phyloP scores from a whole-genome alignment of 1,140 invertebrate species.

The Diorhabda carinulata region DNA sequence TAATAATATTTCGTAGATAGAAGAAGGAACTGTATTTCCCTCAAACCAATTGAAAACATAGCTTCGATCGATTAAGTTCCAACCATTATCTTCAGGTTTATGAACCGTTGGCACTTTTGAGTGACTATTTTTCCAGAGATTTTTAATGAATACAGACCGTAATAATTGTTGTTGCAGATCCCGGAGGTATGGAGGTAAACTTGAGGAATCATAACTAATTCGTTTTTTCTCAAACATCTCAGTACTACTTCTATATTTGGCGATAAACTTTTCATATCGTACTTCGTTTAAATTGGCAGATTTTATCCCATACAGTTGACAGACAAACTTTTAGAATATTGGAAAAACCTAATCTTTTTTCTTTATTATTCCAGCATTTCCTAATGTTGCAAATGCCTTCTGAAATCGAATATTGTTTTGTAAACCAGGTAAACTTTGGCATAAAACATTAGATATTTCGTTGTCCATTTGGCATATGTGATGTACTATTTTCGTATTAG shows the following conservation, averaged over 20 bases:
- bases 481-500: constrained; percentile 24
- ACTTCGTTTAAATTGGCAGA: constrained; percentile 29
- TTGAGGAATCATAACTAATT: neutral
- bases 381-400: constrained; percentile 18
- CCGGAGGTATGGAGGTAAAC: neutral
- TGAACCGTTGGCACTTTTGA: constrained; percentile 31
- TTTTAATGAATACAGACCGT: neutral
- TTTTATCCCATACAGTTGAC: constrained; percentile 51
- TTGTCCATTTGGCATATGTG: constrained; percentile 25
- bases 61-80: constrained; percentile 28
- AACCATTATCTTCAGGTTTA: constrained; percentile 28
- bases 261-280: constrained; percentile 33
- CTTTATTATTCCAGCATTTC: constrained; percentile 16
- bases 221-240: neutral
- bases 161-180: constrained; percentile 8
- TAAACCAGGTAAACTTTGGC: neutral
- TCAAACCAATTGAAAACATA: constrained; percentile 37
- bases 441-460: constrained; percentile 9
- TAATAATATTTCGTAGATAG: constrained; percentile 23
- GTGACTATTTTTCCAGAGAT: constrained; percentile 27
- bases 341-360: constrained; percentile 19
- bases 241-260: neutral
- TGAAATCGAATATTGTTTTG: constrained; percentile 6
- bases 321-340: constrained; percentile 27
- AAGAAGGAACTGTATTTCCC: constrained; percentile 29